Evolutionary conservation across 2,113 vertebrate species (phyloP).

Genomic region (Oncorhynchus nerka): DNA sequence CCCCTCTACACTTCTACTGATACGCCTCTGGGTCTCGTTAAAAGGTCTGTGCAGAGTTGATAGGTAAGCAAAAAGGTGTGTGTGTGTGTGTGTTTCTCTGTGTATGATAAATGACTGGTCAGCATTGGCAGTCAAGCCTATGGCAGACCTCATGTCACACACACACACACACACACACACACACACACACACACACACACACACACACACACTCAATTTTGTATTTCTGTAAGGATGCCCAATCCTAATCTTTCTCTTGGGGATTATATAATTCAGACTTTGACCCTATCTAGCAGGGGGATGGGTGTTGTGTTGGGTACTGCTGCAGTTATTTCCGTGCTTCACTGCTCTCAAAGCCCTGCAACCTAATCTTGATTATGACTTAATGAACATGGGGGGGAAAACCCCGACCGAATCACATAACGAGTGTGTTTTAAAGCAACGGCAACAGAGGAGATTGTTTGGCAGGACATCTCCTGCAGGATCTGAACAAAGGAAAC

Average conservation of each 20-base stretch:
- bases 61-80: background rate
- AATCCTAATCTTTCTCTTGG: slow-evolving; percentile 10
- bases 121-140: slow-evolving; percentile 22
- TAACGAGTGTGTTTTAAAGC: background rate
- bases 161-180: background rate
- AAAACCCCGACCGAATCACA: too few species aligned
- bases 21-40: too few species aligned
- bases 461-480: background rate
- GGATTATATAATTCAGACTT: slow-evolving; percentile 28
- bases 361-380: background rate
- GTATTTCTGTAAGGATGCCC: slow-evolving; percentile 2
- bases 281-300: slow-evolving; percentile 22
- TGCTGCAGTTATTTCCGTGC: background rate
- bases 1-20: too few species aligned
- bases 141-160: background rate
- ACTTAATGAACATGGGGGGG: background rate
- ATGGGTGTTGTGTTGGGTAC: background rate
- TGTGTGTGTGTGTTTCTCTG: slow-evolving; percentile 2
- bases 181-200: background rate
- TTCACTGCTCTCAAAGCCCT: background rate
- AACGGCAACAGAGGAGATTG: background rate
- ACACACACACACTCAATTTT: background rate
- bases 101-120: slow-evolving; percentile 34
- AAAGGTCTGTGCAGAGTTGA: too few species aligned
- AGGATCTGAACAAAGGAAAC: background rate